Percentiles rank a stretch among this genome's conserved stretches.
These are phyloP conservation scores for Sphaerodactylus townsendi DNA, from an alignment of 2,113 vertebrate species.

Conservation along the genomic window DNA sequence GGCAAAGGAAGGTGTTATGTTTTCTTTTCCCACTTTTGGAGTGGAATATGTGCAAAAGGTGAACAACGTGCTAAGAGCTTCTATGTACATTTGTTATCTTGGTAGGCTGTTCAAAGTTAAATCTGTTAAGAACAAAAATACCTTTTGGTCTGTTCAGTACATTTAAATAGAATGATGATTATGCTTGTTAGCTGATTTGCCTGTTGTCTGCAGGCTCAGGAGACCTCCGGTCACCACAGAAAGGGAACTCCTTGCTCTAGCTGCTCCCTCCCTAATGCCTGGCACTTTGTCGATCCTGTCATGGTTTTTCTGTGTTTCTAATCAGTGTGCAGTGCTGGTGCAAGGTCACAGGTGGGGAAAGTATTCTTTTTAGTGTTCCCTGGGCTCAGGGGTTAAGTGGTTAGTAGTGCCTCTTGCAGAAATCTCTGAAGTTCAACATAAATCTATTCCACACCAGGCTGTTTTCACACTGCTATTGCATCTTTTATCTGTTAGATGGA, in stretches of 20 bases:
- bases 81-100: neutral
- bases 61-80: conserved; percentile 1
- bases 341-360: neutral
- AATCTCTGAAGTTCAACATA: neutral
- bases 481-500: too few relatives aligned
- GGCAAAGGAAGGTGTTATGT: neutral
- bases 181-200: neutral
- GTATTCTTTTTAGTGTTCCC: neutral
- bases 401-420: neutral
- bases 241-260: neutral
- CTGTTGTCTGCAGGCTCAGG: neutral
- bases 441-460: neutral
- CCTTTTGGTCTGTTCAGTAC: neutral
- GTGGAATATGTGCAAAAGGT: conserved; percentile 30
- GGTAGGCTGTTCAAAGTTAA: conserved; percentile 22
- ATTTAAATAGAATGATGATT: neutral
- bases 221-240: neutral
- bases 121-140: neutral
- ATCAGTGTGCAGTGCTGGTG: neutral
- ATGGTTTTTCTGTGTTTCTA: neutral
- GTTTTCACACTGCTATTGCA: too few relatives aligned
- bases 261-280: too few relatives aligned
- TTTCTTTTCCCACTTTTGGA: conserved; percentile 15
- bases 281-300: too few relatives aligned
- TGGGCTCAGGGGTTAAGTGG: too few relatives aligned